Evolutionary conservation across 2,888 invertebrate genomes (phyloP), one percentile per base, ranked within the genome.

Genomic region (Carterocephalus palaemon): DNA sequence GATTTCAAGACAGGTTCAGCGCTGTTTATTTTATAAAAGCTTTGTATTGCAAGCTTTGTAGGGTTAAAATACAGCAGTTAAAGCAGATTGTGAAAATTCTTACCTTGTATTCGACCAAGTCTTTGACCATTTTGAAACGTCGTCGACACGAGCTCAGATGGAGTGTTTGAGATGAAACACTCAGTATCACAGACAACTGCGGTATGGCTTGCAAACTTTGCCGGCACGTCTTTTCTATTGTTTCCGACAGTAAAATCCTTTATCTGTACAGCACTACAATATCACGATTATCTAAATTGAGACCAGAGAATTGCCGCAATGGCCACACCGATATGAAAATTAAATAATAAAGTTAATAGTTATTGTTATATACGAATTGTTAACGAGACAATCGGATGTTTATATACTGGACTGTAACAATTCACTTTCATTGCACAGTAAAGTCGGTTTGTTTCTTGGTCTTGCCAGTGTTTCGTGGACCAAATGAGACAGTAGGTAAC

Each of bases 221-320:
- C 51, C 51, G 47, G 54, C 60, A 52, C 62, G 70, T 65, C 75
- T 79, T 77, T 79, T 75, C 72, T 70, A 71, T 62, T 38, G 31
- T 59, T 62, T 54, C 59, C 52, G 57, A 73, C 75, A 76, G 73
- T 77, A 74, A 80, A 76, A 64, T 60, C 57, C 70, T 77, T 80
- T 83, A 83, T 84, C 82, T 73, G 58, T 57, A 52, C 63, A 63
- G 60, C 67, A 73, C 59, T 60, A 75, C 73, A 62, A 64, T 46
- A 48, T 38, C 43, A 71, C 71, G 70, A 72, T 76, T 82, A 82
- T 82, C 80, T 81, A 73, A 78, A 81, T 81, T 71, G 61, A 72
- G 59, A 65, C 64, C 57, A 59, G 55, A 63, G 58, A 70, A 75
- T 64, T 68, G 67, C 65, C 60, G 60, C 62, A 56, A 54, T 63